A percentile compares a stretch with the other conserved stretches of the same genome.
phyloP scores from a whole-genome alignment of 2,113 vertebrate genomes.

The Eleginops maclovinus region DNA sequence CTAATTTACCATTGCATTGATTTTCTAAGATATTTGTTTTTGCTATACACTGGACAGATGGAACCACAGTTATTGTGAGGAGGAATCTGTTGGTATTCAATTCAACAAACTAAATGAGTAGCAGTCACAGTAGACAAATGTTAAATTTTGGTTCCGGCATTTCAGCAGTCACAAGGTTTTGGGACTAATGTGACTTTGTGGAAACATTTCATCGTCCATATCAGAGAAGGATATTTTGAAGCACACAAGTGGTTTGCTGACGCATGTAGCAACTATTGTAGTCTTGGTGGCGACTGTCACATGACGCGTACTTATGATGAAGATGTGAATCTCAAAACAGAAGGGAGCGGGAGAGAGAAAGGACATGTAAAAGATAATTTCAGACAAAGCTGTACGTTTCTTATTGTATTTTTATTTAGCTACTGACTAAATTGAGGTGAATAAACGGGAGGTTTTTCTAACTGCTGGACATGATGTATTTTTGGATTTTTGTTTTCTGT shows the following conservation, averaged over 20 bases:
- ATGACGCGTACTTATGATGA: constrained; percentile 16
- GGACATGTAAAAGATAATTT: constrained; percentile 39
- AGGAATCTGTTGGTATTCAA: constrained; percentile 21
- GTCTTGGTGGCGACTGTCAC: constrained; percentile 13
- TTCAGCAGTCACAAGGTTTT: not conserved
- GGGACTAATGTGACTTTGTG: constrained; percentile 32
- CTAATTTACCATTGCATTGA: constrained; percentile 1
- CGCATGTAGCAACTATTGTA: constrained; percentile 42
- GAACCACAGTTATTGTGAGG: constrained; percentile 3
- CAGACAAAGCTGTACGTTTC: constrained; percentile 74
- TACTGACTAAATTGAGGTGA: constrained; percentile 72
- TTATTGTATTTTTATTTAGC: constrained; percentile 80
- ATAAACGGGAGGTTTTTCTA: constrained; percentile 78
- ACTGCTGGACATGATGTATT: constrained; percentile 81
- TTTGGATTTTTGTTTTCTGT: constrained; percentile 75
- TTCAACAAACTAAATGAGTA: constrained; percentile 21
- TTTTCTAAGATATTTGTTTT: constrained; percentile 4
- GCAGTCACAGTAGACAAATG: constrained; percentile 4
- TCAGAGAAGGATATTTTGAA: constrained; percentile 38
- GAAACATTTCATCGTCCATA: constrained; percentile 39
- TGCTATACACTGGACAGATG: constrained; percentile 27
- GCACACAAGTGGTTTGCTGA: constrained; percentile 21
- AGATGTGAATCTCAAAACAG: not conserved
- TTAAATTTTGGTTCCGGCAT: constrained; percentile 12
- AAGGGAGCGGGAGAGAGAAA: not conserved